Base-by-base conservation (phyloP, 2,888 invertebrate genomes). In the Tridacna crocea region DNA sequence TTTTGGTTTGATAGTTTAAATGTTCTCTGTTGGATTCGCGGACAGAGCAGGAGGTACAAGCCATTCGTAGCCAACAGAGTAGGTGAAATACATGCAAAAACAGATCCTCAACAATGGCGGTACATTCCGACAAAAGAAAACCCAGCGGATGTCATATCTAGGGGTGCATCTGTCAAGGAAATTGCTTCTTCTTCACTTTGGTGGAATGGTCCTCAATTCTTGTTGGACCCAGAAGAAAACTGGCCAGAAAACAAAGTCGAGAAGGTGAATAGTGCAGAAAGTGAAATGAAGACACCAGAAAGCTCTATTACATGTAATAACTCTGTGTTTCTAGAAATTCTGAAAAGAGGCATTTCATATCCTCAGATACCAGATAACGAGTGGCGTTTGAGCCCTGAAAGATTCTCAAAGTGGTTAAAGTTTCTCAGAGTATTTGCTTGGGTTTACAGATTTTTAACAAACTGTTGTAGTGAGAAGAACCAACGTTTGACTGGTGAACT, bases 1-100 rank as follows among this genome's bases (percentile, higher is more conserved):
- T 80, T 70, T 24, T 83, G 83, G 83, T 77, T 75, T 19, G 80
- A 83, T 63, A 83, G 83, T 46, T 60, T 27, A 17, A 79, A 79
- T 47, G 79, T 81, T 10, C 55, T 78, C 0, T 78, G 24, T 27
- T 79, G 55, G 79, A 79, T 74, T 12, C 19, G 58, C 2, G 48
- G 58, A 22, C 73, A 36, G 66, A 79, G 79, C 22, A 73, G 74
- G 58, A 19, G 36, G 26, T 79, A 60, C 46, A 79, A 66, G 60
- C 73, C 79, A 22, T 74, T 79, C 68, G 61, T 79, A 13, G 75
- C 77, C n/a, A 58, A 83, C 24, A 26, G 66, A 24, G 55, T 75
- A 17, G 66, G 78, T 0, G 63, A 66, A 55, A 82, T 66, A 19
- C 72, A 82, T 24, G 76, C 36, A n/a, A 17, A n/a, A 47, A 77